Base-by-base conservation (phyloP, 2,113 vertebrate genomes). In the Hystrix brachyura region DNA sequence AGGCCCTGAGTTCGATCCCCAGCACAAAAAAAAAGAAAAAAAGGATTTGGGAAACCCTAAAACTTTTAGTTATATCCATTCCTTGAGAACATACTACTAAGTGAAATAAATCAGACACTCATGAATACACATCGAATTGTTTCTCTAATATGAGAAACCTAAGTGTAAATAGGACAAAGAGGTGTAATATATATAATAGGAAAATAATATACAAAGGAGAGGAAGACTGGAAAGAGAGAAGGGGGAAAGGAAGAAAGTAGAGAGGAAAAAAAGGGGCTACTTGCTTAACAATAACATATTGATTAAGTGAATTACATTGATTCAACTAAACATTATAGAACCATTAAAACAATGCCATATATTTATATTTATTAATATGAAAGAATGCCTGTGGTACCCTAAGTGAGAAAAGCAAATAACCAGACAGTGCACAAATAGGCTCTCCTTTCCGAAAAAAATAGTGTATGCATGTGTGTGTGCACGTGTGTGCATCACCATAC, bases 401-500 rank as follows among this genome's bases (percentile, higher is more conserved):
- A 78, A 86, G 55, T 72, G 27, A 29, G 55, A 87, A 82, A 79
- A 65, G 7, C 43, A 91, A 82, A 53, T 27, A 83, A 69, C 2
- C 17, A 87, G 38, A 62, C n/a, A 69, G 38, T 5, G 29, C 9
- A 6, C 1, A 29, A 87, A 53, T 43, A 19, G 55, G 25, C 19
- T 87, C 67, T 55, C 48, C 81, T 89, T 91, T 46, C n/a, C 19
- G 48, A 72, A 69, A 76, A 43, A 11, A 32, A 79, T 10, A 79
- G 0, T 25, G 7, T n/a, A 43, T 79, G 43, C 12, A 2, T 0
- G 7, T 4, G 1, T 2, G 29, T 0, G 3, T 6, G 4, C 1
- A 13, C 14, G 14, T 0, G 4, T 12, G 2, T 7, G 17, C 17
- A 38, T 6, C 7, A 6, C 13, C 10, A 8, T 0, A 23, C 27